Conservation (phyloP, 1,140 invertebrate species). For the Leucophenga varia region DNA sequence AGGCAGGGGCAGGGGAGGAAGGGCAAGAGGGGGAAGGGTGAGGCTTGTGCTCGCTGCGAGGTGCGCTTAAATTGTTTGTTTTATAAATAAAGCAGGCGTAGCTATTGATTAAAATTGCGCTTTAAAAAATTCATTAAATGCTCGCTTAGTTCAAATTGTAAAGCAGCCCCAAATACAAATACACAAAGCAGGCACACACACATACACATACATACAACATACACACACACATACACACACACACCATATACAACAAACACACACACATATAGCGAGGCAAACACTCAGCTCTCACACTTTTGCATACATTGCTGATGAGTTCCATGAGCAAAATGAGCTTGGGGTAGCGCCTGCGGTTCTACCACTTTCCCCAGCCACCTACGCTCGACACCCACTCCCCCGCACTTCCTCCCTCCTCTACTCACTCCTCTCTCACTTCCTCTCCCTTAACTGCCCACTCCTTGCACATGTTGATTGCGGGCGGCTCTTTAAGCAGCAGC, state of each 20-base stretch:
- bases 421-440: background rate
- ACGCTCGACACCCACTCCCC: too few relatives aligned
- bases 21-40: too few relatives aligned
- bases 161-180: too few relatives aligned
- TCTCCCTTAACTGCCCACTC: background rate
- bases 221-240: conserved; percentile 6
- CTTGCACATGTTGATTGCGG: conserved; percentile 29
- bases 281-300: conserved; percentile 13
- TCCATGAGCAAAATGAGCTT: too few relatives aligned
- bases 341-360: too few relatives aligned
- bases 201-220: conserved; percentile 6
- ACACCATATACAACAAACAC: conserved; percentile 1
- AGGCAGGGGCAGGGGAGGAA: too few relatives aligned
- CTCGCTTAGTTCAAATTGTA: conserved; percentile 36
- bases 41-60: too few relatives aligned
- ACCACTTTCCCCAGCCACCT: too few relatives aligned
- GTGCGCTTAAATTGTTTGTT: conserved; percentile 49
- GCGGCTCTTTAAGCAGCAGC: conserved; percentile 22
- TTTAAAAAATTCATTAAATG: conserved; percentile 43
- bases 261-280: conserved; percentile 10
- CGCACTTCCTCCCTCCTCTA: background rate
- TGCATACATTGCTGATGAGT: conserved; percentile 21
- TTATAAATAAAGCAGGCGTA: conserved; percentile 44
- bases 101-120: conserved; percentile 49
- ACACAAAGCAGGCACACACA: conserved; percentile 14